A percentile compares a stretch with the other conserved stretches of the same genome.
Conservation (phyloP, 2,113 vertebrate species). For the Aphyosemion australe region DNA sequence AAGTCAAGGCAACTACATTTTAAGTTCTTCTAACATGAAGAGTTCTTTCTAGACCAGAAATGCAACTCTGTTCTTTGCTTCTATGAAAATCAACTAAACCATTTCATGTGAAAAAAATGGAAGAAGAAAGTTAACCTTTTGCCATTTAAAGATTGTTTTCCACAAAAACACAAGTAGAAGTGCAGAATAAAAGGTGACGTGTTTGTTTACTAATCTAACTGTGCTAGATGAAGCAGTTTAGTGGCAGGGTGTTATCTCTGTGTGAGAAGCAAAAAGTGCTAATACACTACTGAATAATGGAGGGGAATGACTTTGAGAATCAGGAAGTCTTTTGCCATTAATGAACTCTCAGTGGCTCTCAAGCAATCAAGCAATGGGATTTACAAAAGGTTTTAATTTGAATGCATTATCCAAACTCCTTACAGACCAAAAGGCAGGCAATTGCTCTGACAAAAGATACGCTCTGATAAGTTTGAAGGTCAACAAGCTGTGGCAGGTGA, state of each 20-base stretch:
- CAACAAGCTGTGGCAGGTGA: constrained; percentile 72
- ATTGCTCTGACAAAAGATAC: constrained; percentile 69
- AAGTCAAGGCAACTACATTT: too few relatives aligned
- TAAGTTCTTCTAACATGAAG: too few relatives aligned
- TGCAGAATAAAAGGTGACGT: constrained; percentile 9
- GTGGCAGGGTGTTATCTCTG: constrained; percentile 50
- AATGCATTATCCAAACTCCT: constrained; percentile 76
- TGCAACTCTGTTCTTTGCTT: too few relatives aligned
- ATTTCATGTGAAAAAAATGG: too few relatives aligned
- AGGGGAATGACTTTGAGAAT: constrained; percentile 74
- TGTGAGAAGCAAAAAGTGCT: constrained; percentile 57
- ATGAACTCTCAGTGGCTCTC: constrained; percentile 75
- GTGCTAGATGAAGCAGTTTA: constrained; percentile 37
- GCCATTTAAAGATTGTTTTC: too few relatives aligned
- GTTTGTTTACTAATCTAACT: constrained; percentile 25
- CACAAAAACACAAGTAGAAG: not conserved
- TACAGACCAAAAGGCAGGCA: constrained; percentile 62
- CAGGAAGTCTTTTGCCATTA: constrained; percentile 76
- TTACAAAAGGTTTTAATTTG: constrained; percentile 81
- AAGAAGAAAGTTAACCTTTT: too few relatives aligned
- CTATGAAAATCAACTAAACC: too few relatives aligned
- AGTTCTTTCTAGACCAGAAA: too few relatives aligned
- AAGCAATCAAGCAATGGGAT: constrained; percentile 77
- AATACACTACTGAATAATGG: constrained; percentile 65
- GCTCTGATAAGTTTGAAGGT: constrained; percentile 79